Evolutionary conservation across 2,888 invertebrate species (phyloP).

Genomic region (Monochamus alternatus): DNA sequence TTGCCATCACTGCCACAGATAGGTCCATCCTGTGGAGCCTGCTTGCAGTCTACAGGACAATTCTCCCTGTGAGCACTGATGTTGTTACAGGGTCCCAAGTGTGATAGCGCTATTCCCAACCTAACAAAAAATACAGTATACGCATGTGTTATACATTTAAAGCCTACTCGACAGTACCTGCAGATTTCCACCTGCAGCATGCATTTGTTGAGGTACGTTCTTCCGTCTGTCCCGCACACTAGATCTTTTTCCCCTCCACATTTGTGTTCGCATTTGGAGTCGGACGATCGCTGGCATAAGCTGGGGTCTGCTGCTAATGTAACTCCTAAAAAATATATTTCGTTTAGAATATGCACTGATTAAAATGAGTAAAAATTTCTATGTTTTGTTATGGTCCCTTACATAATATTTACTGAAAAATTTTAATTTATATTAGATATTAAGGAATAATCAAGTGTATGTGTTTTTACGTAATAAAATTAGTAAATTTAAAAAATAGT

Average conservation of each 20-base stretch:
- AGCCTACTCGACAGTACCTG: slow-evolving; percentile 72
- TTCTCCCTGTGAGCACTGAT: slow-evolving; percentile 89
- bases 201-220: slow-evolving; percentile 89
- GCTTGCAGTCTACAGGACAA: slow-evolving; percentile 90
- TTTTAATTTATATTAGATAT: no score
- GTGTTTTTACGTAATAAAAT: no score
- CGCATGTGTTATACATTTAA: not conserved
- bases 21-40: slow-evolving; percentile 90
- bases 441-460: no score
- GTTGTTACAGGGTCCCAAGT: slow-evolving; percentile 78
- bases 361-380: no score
- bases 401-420: no score
- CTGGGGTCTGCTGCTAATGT: slow-evolving; percentile 65
- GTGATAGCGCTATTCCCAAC: slow-evolving; percentile 77
- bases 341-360: not conserved
- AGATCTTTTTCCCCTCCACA: slow-evolving; percentile 89
- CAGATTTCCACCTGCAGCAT: slow-evolving; percentile 84
- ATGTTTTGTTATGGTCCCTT: no score
- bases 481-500: no score
- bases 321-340: slow-evolving; percentile 59
- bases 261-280: slow-evolving; percentile 76
- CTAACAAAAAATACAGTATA: slow-evolving; percentile 65
- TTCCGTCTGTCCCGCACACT: slow-evolving; percentile 90
- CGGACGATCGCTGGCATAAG: slow-evolving; percentile 71
- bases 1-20: slow-evolving; percentile 94